phyloP scores from a whole-genome alignment of 1,140 invertebrate genomes.

The Zophobas morio region DNA sequence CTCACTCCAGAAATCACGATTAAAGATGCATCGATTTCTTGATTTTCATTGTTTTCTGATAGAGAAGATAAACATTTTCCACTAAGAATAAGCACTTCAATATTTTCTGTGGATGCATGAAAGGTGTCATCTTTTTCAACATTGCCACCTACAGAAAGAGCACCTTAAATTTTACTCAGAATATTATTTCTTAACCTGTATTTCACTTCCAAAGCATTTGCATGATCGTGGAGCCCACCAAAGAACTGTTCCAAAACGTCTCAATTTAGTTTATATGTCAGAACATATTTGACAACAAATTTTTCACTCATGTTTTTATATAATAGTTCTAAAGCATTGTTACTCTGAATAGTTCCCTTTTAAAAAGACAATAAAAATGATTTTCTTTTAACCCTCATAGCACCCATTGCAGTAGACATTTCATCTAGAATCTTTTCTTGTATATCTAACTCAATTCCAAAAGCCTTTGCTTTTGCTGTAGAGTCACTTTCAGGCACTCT shows the following conservation, averaged over 20 bases:
- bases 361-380: constrained; percentile 3
- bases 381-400: constrained; percentile 7
- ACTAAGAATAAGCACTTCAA: background rate
- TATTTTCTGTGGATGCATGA: background rate
- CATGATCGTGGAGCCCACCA: constrained; percentile 54
- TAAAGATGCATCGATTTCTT: background rate
- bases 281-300: background rate
- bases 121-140: constrained; percentile 37
- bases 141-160: constrained; percentile 50
- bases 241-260: constrained; percentile 62
- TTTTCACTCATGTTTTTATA: background rate
- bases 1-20: background rate
- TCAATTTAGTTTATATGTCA: constrained; percentile 55
- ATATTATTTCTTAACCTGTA: constrained; percentile 53
- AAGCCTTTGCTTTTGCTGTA: background rate
- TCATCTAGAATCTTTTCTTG: constrained; percentile 14
- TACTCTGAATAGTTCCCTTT: constrained; percentile 9
- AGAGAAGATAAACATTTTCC: background rate
- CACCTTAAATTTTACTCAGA: constrained; percentile 50
- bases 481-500: constrained; percentile 6
- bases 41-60: background rate
- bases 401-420: constrained; percentile 1
- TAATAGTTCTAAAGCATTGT: constrained; percentile 10
- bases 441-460: constrained; percentile 1
- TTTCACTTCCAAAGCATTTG: constrained; percentile 55